A percentile compares a stretch with the other conserved stretches of the same genome.
Evolutionary conservation across 2,113 vertebrate genomes (phyloP).

Genomic region (Sylvilagus bachmani): DNA sequence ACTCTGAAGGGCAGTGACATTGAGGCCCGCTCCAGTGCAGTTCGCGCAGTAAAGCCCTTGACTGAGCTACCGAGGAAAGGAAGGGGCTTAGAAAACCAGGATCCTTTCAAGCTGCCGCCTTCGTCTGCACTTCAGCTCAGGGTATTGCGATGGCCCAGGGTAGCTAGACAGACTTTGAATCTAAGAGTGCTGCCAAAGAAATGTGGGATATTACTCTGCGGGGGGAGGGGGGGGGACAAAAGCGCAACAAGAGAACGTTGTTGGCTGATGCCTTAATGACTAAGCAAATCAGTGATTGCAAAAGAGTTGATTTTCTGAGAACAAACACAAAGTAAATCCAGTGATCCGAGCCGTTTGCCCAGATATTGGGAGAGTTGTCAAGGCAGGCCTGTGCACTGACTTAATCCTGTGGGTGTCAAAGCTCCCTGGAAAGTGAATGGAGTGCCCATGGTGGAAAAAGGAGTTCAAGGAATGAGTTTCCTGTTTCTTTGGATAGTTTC

Average conservation of each 20-base stretch:
- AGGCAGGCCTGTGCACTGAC: not conserved
- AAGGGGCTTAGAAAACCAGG: not conserved
- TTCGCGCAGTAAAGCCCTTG: slow-evolving; percentile 16
- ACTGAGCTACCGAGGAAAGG: slow-evolving; percentile 48
- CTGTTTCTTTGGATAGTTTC: not conserved
- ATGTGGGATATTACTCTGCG: slow-evolving; percentile 42
- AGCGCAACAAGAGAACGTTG: not conserved
- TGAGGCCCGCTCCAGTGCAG: not conserved
- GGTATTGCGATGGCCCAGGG: slow-evolving; percentile 34
- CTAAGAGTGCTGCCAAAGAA: slow-evolving; percentile 60
- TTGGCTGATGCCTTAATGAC: slow-evolving; percentile 51
- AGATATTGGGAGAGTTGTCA: not conserved
- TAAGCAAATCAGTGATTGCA: slow-evolving; percentile 60
- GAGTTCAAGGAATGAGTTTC: not conserved
- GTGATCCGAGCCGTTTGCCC: not conserved
- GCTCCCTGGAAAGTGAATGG: not conserved
- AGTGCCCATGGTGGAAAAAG: not conserved
- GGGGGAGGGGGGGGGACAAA: not conserved
- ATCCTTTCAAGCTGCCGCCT: slow-evolving; percentile 44
- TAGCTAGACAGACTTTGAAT: slow-evolving; percentile 50
- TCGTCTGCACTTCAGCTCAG: slow-evolving; percentile 6
- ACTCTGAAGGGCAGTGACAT: not conserved
- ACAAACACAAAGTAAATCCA: not conserved
- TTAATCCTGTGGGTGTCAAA: not conserved
- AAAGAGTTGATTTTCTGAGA: slow-evolving; percentile 48